Evolutionary conservation across 2,888 invertebrate genomes (phyloP), one percentile per base, ranked within the genome.

Genomic region (Limnephilus auricula): DNA sequence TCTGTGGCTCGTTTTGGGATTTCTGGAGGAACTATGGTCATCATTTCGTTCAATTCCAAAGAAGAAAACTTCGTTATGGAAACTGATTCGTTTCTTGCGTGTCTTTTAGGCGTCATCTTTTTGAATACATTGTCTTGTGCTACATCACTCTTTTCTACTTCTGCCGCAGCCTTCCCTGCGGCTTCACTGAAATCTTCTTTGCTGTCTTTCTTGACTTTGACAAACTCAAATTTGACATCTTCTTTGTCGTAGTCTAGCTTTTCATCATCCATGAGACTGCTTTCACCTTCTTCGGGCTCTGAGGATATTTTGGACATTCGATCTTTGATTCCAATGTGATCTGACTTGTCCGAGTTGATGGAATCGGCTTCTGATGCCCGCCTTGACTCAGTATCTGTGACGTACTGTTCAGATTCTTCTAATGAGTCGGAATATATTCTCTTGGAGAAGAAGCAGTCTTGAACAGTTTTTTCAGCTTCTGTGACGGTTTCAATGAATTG

Each of bases 401-500:
- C 91, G 50, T 93, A 92, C 82, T 96, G 95, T 93, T 96, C 96
- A 0, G 96, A 96, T 93, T 96, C 96, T 94, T 96, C 96, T 91
- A 96, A 94, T 0, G 96, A 96, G 93, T 96, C 96, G 2, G 96
- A 96, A 92, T 96, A 96, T 84, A 96, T 96, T 32, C 96, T 94
- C 93, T 96, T 96, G 0, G 96, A 96, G 93, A 96, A 96, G 94
- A 96, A 96, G 91, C 96, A 96, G 94, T 96, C 96, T 94, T 96
- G 96, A 12, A 96, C 96, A 9, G 96, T 96, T 31, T 90, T 87
- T 93, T 96, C 96, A 93, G 96, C 96, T 94, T 96, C 96, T 9
- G 96, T 96, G n/a, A 96, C 96, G 12, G 96, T 96, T 93, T 96
- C 96, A 92, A 96, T 96, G 92, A 96, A 96, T 92, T 96, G 96